Evolutionary conservation across 2,888 invertebrate species (phyloP), one percentile per base, ranked within the genome.

Genomic region (Drosophila quasianomalipes): DNA sequence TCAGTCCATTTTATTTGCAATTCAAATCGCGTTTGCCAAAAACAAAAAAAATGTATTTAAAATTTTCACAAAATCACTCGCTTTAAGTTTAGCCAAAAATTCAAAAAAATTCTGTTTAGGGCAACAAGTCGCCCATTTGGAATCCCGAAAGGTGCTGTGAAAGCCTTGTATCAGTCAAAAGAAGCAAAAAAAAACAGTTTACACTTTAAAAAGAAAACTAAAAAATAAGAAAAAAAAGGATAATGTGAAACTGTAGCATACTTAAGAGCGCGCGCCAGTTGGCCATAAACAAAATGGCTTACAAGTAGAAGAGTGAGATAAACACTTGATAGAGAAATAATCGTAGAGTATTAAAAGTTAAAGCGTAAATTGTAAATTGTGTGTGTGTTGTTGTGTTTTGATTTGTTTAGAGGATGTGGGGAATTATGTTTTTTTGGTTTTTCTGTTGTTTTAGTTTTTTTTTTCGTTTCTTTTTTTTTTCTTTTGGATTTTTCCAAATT

Each of bases 71-170:
- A 51, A 67, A 66, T 58, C 35, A 58, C 53, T 71, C 53, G 39
- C 63, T 76, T 74, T 65, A 74, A 74, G 78, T 74, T 83, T 71
- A 76, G 89, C 76, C 89, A 86, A 84, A 84, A 84, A 89, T 74
- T 35, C 22, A 28, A 35, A 30, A 66, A 54, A 52, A 41, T 61
- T 67, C 55, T 47, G 53, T 31, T 53, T 33, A n/a, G 55, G 81
- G 65, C 85, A 87, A 84, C 87, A 84, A 84, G 84, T 89, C 65
- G 83, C 62, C 65, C 80, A 66, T 63, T 75, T 70, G 12, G 19
- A 41, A 33, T 54, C 47, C 60, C 54, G 49, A 59, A 55, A 58
- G 41, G 12, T 28, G 35, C 35, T 28, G 28, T 12, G 57, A 57
- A 58, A 61, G 64, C 65, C 58, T 72, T 61, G 70, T 76, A 69